These are phyloP conservation scores for Pocota personata DNA, from an alignment of 2,888 invertebrate genomes.

Conservation along the genomic window DNA sequence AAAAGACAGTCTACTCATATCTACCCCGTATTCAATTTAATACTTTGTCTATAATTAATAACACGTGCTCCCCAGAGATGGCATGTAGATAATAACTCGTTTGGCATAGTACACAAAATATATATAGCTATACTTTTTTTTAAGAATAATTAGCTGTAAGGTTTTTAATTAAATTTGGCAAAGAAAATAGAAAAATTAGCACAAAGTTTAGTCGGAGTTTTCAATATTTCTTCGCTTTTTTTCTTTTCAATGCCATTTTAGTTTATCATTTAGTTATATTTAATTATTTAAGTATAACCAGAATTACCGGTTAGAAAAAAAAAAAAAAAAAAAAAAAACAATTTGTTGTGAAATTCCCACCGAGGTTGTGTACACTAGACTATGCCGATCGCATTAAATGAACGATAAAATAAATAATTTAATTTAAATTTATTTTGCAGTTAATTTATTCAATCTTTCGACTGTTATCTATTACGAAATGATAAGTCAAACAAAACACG, in stretches of 20 bases:
- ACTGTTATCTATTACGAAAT: neutral
- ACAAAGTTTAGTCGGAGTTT: neutral
- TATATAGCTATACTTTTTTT: neutral
- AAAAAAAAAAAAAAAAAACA: neutral
- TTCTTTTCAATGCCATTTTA: neutral
- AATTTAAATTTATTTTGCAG: neutral
- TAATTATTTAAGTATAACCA: neutral
- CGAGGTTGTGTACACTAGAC: neutral
- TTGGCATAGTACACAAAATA: neutral
- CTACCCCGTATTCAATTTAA: too few relatives aligned
- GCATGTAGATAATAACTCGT: too few relatives aligned
- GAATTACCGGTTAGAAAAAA: neutral
- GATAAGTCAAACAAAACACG: slow-evolving; percentile 11
- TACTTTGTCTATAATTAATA: neutral
- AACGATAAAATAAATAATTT: neutral
- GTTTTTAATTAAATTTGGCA: neutral
- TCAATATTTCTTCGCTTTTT: neutral
- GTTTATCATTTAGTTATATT: neutral
- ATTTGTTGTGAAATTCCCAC: neutral
- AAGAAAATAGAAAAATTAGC: slow-evolving; percentile 22
- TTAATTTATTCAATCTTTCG: too few relatives aligned
- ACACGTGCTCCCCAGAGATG: neutral
- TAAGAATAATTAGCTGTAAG: neutral
- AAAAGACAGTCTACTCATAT: neutral
- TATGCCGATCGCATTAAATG: neutral